Evolutionary conservation across 1,140 invertebrate species (phyloP).

Genomic region (Drosophila pectinifera): DNA sequence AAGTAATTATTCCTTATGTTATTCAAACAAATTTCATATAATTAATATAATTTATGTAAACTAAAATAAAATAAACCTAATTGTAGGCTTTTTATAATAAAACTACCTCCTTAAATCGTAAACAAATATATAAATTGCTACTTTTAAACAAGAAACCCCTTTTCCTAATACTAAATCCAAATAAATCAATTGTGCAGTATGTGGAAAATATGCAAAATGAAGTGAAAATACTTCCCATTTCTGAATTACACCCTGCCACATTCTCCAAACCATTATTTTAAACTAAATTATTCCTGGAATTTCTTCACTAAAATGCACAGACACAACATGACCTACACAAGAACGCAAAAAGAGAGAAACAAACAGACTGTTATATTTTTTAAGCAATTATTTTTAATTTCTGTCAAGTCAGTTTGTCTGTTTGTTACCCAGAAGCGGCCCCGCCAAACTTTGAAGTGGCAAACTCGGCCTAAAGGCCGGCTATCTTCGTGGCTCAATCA

Average conservation of each 20-base stretch:
- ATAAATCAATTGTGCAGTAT: too few species aligned
- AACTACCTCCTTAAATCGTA: too few species aligned
- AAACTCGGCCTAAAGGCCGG: slow-evolving; percentile 40
- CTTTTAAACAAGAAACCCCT: too few species aligned
- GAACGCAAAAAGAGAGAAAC: slow-evolving; percentile 2
- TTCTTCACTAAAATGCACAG: slow-evolving; percentile 14
- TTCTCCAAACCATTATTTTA: neutral
- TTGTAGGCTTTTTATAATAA: too few species aligned
- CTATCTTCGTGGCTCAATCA: slow-evolving; percentile 63
- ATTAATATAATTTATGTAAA: too few species aligned
- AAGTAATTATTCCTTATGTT: too few species aligned
- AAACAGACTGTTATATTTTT: slow-evolving; percentile 48
- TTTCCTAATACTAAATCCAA: too few species aligned
- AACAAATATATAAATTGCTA: too few species aligned
- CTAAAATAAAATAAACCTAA: too few species aligned
- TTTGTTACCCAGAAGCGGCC: slow-evolving; percentile 26
- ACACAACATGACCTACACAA: neutral
- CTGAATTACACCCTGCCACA: neutral
- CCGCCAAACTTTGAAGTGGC: slow-evolving; percentile 62
- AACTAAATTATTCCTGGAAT: slow-evolving; percentile 28
- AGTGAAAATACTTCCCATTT: neutral
- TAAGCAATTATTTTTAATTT: slow-evolving; percentile 73
- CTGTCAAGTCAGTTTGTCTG: slow-evolving; percentile 31
- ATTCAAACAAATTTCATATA: too few species aligned
- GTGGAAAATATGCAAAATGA: too few species aligned